Conservation (phyloP, 2,113 vertebrate species). For the Carettochelys insculpta region DNA sequence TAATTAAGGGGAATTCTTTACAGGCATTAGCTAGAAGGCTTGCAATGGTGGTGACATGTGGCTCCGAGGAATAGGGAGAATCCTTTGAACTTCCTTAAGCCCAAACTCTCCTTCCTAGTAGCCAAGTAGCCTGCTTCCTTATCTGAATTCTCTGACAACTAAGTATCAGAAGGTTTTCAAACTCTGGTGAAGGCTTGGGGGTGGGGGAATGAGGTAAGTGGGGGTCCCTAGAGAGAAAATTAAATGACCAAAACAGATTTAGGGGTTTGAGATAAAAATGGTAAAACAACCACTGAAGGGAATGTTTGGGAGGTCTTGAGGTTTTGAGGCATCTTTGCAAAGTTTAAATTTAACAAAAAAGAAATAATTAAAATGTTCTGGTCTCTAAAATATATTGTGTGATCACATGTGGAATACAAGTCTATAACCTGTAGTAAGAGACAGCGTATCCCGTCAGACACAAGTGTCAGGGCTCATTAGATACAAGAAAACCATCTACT, state of each 20-base stretch:
- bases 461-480: too few species aligned
- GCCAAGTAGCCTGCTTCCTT: too few species aligned
- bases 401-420: accelerated
- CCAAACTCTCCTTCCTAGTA: neutral
- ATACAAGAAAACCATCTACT: accelerated
- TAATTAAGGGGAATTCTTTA: neutral
- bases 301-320: neutral
- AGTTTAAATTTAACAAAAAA: neutral
- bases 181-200: neutral
- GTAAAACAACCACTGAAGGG: neutral
- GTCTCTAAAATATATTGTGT: neutral
- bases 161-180: neutral
- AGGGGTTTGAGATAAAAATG: accelerated
- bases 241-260: neutral
- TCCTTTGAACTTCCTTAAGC: neutral
- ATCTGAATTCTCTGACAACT: neutral
- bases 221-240: neutral
- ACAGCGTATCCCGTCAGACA: neutral
- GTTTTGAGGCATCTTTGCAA: neutral
- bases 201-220: too few species aligned
- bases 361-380: accelerated
- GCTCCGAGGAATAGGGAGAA: neutral
- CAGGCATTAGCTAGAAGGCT: neutral
- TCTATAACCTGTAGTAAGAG: neutral
- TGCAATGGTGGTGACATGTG: accelerated